Conservation (phyloP, 2,888 invertebrate genomes). For the Cataglyphis cursor region DNA sequence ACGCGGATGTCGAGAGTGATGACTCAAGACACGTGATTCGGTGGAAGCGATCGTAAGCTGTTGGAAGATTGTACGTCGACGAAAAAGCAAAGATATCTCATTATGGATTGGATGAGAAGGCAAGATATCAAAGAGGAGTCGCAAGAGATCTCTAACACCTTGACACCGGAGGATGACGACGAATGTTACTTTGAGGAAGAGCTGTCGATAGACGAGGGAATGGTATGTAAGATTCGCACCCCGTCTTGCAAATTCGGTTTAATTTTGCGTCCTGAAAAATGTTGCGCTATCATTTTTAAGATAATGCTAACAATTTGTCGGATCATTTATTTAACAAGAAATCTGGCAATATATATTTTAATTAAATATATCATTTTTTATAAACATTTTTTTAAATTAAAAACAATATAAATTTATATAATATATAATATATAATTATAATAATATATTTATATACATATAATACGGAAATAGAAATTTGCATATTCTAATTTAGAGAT, state of each 20-base stretch:
- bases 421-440: background rate
- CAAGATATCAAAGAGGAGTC: constrained; percentile 80
- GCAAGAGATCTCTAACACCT: constrained; percentile 76
- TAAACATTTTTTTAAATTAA: background rate
- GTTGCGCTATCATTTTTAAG: background rate
- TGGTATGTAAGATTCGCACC: constrained; percentile 81
- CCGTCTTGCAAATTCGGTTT: background rate
- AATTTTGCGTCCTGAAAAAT: background rate
- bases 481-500: constrained; percentile 33
- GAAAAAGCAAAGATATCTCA: background rate
- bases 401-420: constrained; percentile 6
- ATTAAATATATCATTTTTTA: background rate
- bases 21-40: constrained; percentile 35
- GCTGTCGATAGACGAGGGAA: constrained; percentile 84
- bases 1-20: constrained; percentile 20
- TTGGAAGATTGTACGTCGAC: background rate
- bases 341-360: background rate
- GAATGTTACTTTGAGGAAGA: constrained; percentile 84
- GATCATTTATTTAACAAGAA: constrained; percentile 9
- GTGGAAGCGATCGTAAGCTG: background rate
- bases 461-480: constrained; percentile 31
- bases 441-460: background rate
- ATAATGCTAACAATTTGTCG: constrained; percentile 8
- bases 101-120: constrained; percentile 83
- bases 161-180: constrained; percentile 82